Evolutionary conservation across 1,140 invertebrate species (phyloP).

Genomic region (Chironomus tepperi): DNA sequence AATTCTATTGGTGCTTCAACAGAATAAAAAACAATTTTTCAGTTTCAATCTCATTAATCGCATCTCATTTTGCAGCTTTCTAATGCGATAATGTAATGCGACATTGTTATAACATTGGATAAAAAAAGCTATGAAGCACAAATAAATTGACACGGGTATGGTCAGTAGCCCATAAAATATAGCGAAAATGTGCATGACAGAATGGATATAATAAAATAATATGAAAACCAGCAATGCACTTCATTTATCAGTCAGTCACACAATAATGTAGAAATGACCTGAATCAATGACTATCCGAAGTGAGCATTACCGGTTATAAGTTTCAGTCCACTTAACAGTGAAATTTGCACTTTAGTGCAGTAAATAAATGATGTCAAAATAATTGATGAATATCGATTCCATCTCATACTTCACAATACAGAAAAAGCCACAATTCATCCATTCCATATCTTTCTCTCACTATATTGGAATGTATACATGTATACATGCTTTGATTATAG

Average conservation of each 20-base stretch:
- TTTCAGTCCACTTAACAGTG: neutral
- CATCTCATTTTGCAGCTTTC: neutral
- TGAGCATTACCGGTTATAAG: neutral
- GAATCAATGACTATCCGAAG: neutral
- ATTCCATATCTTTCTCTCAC: neutral
- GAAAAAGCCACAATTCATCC: neutral
- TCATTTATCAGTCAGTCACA: constrained; percentile 12
- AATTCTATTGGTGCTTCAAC: no score
- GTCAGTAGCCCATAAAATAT: constrained; percentile 6
- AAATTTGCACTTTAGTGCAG: neutral
- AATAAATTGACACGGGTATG: neutral
- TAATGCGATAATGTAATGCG: constrained; percentile 1
- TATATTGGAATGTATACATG: neutral
- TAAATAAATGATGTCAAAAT: constrained; percentile 15
- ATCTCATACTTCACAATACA: neutral
- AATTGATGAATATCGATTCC: constrained; percentile 7
- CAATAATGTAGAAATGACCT: neutral
- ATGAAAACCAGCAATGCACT: neutral
- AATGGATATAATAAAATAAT: neutral
- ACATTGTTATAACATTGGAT: neutral
- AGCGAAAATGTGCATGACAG: constrained; percentile 6
- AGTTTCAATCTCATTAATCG: neutral
- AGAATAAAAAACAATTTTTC: no score
- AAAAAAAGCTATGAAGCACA: no score
- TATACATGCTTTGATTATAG: neutral